Evolutionary conservation across 64 coral and sea anemone genomes (phyloP).

Genomic region (Stichodactyla mertensii): DNA sequence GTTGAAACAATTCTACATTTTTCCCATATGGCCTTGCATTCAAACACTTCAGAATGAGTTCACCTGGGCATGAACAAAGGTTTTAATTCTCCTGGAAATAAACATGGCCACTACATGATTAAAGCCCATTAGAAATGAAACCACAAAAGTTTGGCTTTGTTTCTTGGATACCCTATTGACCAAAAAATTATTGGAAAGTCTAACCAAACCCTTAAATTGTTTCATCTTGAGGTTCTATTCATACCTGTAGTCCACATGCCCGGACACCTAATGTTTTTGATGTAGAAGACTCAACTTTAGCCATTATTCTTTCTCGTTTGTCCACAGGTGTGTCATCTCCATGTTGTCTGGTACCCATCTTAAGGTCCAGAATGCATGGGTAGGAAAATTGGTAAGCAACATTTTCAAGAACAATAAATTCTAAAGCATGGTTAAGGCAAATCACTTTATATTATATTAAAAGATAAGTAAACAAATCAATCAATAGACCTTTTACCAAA

Average conservation of each 20-base stretch:
- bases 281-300: constrained; percentile 59
- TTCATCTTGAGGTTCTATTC: not conserved
- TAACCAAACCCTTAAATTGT: not conserved
- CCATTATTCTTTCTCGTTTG: constrained; percentile 50
- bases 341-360: constrained; percentile 85
- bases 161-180: too few species aligned
- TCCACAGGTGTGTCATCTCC: constrained; percentile 74
- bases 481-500: too few species aligned
- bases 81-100: too few species aligned
- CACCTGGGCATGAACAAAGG: too few species aligned
- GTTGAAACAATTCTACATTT: too few species aligned
- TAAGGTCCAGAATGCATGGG: constrained; percentile 83
- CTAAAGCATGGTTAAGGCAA: constrained; percentile 23
- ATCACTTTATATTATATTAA: not conserved
- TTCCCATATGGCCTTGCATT: too few species aligned
- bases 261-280: constrained; percentile 83
- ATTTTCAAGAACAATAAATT: constrained; percentile 88
- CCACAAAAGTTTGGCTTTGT: too few species aligned
- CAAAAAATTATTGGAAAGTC: too few species aligned
- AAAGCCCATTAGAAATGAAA: too few species aligned
- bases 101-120: too few species aligned
- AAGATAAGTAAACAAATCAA: not conserved
- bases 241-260: constrained; percentile 79
- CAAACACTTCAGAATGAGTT: too few species aligned
- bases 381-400: constrained; percentile 56